These are phyloP conservation scores for Heliocidaris erythrogramma DNA, from an alignment of 35 echinoderm and acorn worm species.

Conservation along the genomic window DNA sequence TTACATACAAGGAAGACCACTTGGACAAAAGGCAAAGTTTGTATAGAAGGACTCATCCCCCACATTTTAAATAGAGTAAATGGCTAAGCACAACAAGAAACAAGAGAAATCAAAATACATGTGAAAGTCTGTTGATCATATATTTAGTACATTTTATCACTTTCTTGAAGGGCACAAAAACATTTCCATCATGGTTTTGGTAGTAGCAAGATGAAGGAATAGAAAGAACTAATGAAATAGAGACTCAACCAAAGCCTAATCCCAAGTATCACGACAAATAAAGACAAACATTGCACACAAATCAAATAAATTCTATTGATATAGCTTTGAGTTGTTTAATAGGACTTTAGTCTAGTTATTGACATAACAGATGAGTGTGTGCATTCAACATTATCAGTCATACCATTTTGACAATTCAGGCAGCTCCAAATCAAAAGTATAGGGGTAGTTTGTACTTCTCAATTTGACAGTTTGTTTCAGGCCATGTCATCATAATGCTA, in stretches of 20 bases:
- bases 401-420: constrained; percentile 1
- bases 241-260: neutral
- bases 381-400: neutral
- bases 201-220: too few species aligned
- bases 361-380: neutral
- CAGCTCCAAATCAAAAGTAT: neutral
- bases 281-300: constrained; percentile 6
- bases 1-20: too few species aligned
- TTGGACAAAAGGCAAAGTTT: too few species aligned
- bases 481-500: too few species aligned
- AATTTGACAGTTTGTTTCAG: neutral
- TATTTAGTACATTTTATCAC: too few species aligned
- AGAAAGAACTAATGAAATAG: too few species aligned
- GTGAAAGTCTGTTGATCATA: too few species aligned
- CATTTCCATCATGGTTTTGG: too few species aligned
- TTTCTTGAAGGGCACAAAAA: too few species aligned
- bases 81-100: too few species aligned
- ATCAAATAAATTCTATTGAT: neutral
- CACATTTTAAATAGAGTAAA: neutral
- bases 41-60: neutral
- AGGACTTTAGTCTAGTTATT: neutral
- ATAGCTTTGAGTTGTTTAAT: neutral
- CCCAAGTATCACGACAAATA: neutral
- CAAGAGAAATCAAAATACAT: too few species aligned
- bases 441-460: neutral